Evolutionary conservation across 2,113 vertebrate species (phyloP).

Genomic region (Trinectes maculatus): DNA sequence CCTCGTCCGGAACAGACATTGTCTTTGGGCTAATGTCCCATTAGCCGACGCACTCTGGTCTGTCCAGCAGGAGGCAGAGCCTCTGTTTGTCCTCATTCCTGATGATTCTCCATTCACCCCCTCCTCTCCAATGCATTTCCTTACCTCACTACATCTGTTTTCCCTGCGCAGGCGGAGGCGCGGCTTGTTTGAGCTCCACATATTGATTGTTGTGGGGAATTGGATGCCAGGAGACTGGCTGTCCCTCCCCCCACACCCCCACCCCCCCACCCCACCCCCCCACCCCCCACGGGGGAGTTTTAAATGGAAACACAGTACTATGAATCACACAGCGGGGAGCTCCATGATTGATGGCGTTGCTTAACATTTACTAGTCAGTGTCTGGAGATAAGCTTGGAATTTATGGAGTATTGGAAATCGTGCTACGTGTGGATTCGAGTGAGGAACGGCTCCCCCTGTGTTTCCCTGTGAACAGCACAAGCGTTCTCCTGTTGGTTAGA

Average conservation of each 20-base stretch:
- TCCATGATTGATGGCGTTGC: slow-evolving; percentile 80
- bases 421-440: slow-evolving; percentile 74
- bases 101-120: slow-evolving; percentile 50
- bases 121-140: slow-evolving; percentile 59
- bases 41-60: slow-evolving; percentile 26
- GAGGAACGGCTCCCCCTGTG: slow-evolving; percentile 45
- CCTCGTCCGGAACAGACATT: slow-evolving; percentile 18
- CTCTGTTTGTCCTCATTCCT: slow-evolving; percentile 29
- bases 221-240: slow-evolving; percentile 71
- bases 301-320: slow-evolving; percentile 82
- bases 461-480: slow-evolving; percentile 44
- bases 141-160: slow-evolving; percentile 68
- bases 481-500: no score
- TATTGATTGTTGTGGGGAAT: slow-evolving; percentile 76
- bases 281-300: slow-evolving; percentile 67
- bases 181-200: slow-evolving; percentile 58
- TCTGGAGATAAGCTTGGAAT: slow-evolving; percentile 77
- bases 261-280: slow-evolving; percentile 36
- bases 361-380: slow-evolving; percentile 81
- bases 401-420: slow-evolving; percentile 79
- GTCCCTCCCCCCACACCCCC: slow-evolving; percentile 52
- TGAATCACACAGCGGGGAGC: slow-evolving; percentile 81
- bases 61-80: slow-evolving; percentile 29
- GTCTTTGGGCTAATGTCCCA: slow-evolving; percentile 30
- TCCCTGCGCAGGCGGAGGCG: slow-evolving; percentile 47